Percentiles rank a stretch among this genome's conserved stretches.
Evolutionary conservation across 2,888 invertebrate genomes (phyloP).

Genomic region (Lithosia quadra): DNA sequence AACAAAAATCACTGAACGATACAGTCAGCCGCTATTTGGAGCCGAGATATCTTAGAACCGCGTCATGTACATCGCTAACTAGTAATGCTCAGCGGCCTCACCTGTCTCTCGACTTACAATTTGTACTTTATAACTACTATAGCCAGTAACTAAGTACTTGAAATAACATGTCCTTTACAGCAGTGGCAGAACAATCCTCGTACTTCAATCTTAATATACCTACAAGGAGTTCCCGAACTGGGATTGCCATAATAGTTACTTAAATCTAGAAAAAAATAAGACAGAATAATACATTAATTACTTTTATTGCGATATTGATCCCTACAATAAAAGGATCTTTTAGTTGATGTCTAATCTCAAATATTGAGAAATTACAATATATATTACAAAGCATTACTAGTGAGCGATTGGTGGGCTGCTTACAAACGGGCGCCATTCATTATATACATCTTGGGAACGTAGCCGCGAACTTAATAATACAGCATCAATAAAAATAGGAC

Average conservation of each 20-base stretch:
- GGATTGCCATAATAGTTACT: conserved; percentile 39
- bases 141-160: conserved; percentile 48
- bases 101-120: conserved; percentile 31
- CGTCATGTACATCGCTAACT: conserved; percentile 62
- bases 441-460: conserved; percentile 48
- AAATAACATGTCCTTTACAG: conserved; percentile 22
- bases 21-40: conserved; percentile 62
- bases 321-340: conserved; percentile 39
- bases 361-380: conserved; percentile 31
- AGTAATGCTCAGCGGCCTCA: conserved; percentile 61
- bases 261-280: conserved; percentile 38
- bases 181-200: conserved; percentile 26
- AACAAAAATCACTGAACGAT: conserved; percentile 63
- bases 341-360: conserved; percentile 27
- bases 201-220: conserved; percentile 15
- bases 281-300: conserved; percentile 34
- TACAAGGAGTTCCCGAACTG: conserved; percentile 20
- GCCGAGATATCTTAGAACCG: conserved; percentile 57
- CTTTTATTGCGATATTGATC: conserved; percentile 39
- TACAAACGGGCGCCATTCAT: conserved; percentile 58
- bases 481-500: background rate
- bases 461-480: conserved; percentile 37
- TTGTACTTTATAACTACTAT: conserved; percentile 64
- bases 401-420: conserved; percentile 62
- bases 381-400: conserved; percentile 61